Conservation (phyloP, 2,888 invertebrate genomes). For the Clunio marinus region DNA sequence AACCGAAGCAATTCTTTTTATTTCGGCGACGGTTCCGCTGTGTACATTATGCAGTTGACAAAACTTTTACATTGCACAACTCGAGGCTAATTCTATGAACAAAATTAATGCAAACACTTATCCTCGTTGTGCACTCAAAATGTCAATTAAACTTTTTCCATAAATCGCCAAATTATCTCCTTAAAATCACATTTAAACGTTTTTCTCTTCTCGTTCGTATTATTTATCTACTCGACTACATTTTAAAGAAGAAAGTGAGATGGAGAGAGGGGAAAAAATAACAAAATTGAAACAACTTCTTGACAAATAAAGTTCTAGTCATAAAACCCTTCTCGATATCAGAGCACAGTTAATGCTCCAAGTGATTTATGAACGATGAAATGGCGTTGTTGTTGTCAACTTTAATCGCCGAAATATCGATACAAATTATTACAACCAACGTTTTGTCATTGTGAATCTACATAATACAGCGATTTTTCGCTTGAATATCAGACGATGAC, state of each 20-base stretch:
- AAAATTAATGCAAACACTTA: not conserved
- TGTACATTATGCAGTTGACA: not conserved
- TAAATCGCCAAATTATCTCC: conserved; percentile 1
- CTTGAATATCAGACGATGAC: not conserved
- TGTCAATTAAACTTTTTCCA: conserved; percentile 19
- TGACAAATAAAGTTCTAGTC: conserved; percentile 12
- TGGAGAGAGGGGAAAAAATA: not conserved
- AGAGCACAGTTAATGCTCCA: conserved; percentile 4
- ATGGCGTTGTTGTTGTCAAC: not conserved
- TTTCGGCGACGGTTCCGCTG: not conserved
- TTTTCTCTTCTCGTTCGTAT: too few relatives aligned
- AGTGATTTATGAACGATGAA: conserved; percentile 19
- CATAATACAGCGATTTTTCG: not conserved
- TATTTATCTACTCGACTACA: too few relatives aligned
- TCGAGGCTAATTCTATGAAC: not conserved
- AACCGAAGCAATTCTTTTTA: conserved; percentile 18
- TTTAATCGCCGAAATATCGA: conserved; percentile 28
- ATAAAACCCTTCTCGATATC: not conserved
- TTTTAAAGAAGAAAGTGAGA: too few relatives aligned
- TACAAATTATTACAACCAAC: conserved; percentile 31
- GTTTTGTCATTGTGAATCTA: not conserved
- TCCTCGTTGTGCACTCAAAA: conserved; percentile 16
- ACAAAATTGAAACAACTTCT: not conserved
- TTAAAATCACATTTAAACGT: too few relatives aligned
- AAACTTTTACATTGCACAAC: not conserved